Base-by-base conservation (phyloP, 2,888 invertebrate species). In the Esperia sulphurella region DNA sequence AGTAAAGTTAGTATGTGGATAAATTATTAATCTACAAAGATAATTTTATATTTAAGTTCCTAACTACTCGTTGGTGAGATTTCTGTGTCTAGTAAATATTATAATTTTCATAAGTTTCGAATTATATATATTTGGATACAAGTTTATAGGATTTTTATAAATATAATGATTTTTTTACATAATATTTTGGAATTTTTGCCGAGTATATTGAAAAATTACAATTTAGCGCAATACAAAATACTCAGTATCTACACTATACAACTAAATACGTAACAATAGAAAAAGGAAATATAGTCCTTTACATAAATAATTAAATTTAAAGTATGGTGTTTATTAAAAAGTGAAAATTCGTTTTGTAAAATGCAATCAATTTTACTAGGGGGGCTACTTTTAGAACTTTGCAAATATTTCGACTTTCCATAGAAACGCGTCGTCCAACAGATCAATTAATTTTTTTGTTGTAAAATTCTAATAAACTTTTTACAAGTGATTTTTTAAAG, bases 1-100 rank as follows among this genome's bases (percentile, higher is more conserved):
- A 79, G 63, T 79, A 81, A 75, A 78, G 65, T 70, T 74, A 67
- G 51, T 67, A 65, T 49, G 63, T 69, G 67, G 61, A 66, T 68
- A 73, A 79, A 76, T 61, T 65, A 73, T 75, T 68, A 69, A 56
- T 67, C 69, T 78, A 77, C 63, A 64, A 68, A 62, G 64, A 66
- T 69, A 70, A 60, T 61, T 67, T 61, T 68, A 75, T 68, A 67
- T 74, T 68, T 64, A 74, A 69, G 58, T 79, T 72, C 64, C 79
- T 83, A 83, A 72, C 79, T 85, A 83, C 73, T 66, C 50, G 64
- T 75, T 69, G 72, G 75, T 78, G 71, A 79, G 74, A 77, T 73
- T 64, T 58, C 21, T 45, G 43, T 50, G 46, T 31, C 37, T 46
- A 46, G 68, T 66, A 56, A n/a, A 3, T 21, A 21, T 21, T 69